A percentile compares a stretch with the other conserved stretches of the same genome.
Conservation (phyloP, 2,888 invertebrate genomes). For the Perdita meconis region DNA sequence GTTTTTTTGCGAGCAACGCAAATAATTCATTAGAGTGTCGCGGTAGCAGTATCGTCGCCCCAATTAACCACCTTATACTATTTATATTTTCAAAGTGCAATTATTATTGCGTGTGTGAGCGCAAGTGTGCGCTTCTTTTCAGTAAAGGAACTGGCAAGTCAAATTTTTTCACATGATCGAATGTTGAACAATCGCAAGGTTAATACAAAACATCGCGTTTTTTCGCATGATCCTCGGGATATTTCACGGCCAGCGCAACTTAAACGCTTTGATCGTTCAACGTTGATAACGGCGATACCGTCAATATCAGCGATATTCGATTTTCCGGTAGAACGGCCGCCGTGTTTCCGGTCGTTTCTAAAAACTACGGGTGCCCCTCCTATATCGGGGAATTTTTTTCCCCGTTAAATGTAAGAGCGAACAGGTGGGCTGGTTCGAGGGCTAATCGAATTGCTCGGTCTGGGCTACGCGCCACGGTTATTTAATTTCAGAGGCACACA, state of each 20-base stretch:
- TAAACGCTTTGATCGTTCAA: constrained; percentile 49
- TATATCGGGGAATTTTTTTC: constrained; percentile 8
- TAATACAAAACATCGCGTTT: not conserved
- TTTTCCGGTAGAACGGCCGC: constrained; percentile 37
- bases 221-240: constrained; percentile 9
- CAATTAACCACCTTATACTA: no score
- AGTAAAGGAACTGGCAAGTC: not conserved
- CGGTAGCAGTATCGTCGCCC: no score
- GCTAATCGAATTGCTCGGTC: constrained; percentile 11
- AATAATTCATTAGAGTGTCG: no score
- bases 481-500: constrained; percentile 16
- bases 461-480: not conserved
- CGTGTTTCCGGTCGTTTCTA: constrained; percentile 20
- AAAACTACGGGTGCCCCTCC: constrained; percentile 25
- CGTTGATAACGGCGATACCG: constrained; percentile 50
- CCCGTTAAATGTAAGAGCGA: constrained; percentile 31
- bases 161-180: not conserved
- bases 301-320: constrained; percentile 51
- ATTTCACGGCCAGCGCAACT: constrained; percentile 35
- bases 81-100: no score
- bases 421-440: constrained; percentile 22
- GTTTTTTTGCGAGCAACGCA: no score
- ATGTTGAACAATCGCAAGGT: not conserved
- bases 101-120: no score
- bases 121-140: no score